Evolutionary conservation across 2,888 invertebrate species (phyloP).

Genomic region (Eupeodes luniger): DNA sequence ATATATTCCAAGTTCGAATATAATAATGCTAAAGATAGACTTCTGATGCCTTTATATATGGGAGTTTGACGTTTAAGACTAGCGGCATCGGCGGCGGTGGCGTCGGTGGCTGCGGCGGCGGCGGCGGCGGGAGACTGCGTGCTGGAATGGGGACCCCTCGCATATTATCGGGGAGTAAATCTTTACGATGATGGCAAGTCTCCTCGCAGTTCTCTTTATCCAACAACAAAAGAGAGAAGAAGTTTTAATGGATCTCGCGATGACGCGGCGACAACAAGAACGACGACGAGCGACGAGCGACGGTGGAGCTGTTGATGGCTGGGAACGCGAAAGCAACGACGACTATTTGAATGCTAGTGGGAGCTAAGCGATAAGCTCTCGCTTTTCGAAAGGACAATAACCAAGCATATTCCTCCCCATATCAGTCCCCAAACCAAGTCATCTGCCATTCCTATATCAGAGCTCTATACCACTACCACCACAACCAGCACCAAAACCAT

Average conservation of each 20-base stretch:
- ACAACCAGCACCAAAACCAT: neutral
- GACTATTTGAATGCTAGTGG: constrained; percentile 45
- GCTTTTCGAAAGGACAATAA: constrained; percentile 60
- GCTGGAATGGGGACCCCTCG: constrained; percentile 16
- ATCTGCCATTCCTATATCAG: neutral
- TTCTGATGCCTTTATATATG: constrained; percentile 29
- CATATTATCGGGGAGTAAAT: constrained; percentile 43
- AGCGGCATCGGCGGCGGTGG: neutral
- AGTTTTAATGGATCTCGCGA: constrained; percentile 72
- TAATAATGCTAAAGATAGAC: constrained; percentile 38
- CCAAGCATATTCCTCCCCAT: neutral
- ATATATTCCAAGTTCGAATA: constrained; percentile 45
- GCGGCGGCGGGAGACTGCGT: neutral
- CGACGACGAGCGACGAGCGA: neutral
- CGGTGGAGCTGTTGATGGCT: constrained; percentile 8
- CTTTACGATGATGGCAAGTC: constrained; percentile 56
- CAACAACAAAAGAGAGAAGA: constrained; percentile 17
- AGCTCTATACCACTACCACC: neutral
- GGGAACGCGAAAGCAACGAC: neutral
- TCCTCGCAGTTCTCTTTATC: constrained; percentile 16
- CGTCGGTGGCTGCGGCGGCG: neutral
- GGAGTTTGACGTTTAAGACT: constrained; percentile 22
- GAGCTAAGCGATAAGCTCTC: constrained; percentile 60
- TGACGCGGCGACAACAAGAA: neutral
- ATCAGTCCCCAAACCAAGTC: neutral